Conservation (phyloP, 2,888 invertebrate genomes). For the Thysanoteuthis rhombus region DNA sequence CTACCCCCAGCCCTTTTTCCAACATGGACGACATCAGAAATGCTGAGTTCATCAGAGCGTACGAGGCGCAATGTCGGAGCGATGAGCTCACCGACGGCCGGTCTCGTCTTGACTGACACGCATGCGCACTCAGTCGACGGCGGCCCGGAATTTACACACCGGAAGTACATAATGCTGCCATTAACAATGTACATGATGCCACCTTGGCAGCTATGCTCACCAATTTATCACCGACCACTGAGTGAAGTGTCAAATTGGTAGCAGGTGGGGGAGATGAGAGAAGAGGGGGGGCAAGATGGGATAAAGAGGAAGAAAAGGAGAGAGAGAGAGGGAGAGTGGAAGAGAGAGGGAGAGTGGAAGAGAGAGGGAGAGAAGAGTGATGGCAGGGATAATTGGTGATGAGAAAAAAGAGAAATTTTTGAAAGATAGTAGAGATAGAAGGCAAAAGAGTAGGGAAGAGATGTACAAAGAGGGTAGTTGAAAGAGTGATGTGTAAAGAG, state of each 20-base stretch:
- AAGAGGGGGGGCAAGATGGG: background rate
- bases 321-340: background rate
- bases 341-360: background rate
- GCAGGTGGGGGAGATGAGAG: background rate
- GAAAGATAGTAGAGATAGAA: background rate
- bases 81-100: background rate
- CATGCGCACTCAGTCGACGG: conserved; percentile 12
- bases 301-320: background rate
- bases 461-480: background rate
- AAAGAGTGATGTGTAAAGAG: background rate
- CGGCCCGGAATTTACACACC: conserved; percentile 12
- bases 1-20: background rate
- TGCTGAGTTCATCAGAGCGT: conserved; percentile 12
- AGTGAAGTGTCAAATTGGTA: background rate
- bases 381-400: background rate
- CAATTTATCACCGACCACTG: conserved; percentile 12
- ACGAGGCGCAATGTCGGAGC: background rate
- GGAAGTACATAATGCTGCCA: background rate
- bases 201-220: conserved; percentile 12
- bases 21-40: conserved; percentile 12
- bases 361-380: background rate
- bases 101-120: conserved; percentile 12
- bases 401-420: background rate
- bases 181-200: conserved; percentile 12
- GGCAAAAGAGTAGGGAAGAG: background rate